Conservation (phyloP, 2,888 invertebrate genomes). For the Sympetrum striolatum region DNA sequence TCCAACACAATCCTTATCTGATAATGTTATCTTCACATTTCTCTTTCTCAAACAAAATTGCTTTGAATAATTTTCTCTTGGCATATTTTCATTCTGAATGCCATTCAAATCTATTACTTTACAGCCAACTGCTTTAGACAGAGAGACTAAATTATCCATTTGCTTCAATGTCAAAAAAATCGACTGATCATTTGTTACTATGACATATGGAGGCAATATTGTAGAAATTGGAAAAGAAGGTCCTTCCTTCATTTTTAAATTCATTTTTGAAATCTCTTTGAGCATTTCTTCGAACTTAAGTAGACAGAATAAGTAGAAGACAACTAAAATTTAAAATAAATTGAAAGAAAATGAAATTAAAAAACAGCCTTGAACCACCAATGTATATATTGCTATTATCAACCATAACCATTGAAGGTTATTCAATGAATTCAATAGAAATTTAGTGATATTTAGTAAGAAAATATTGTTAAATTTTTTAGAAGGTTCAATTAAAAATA, state of each 20-base stretch:
- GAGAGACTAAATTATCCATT: background rate
- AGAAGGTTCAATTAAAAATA: no score
- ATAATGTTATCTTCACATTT: background rate
- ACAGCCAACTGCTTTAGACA: background rate
- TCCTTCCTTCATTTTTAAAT: background rate
- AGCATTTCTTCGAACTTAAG: slow-evolving; percentile 3
- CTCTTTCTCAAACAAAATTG: background rate
- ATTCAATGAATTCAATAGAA: no score
- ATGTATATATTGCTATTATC: no score
- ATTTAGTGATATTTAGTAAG: no score
- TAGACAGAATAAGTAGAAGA: background rate
- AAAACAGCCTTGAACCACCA: background rate
- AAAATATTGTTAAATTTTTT: no score
- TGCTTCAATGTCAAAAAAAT: background rate
- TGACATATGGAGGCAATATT: background rate
- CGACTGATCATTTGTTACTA: background rate
- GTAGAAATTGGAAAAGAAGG: background rate
- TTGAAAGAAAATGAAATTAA: background rate
- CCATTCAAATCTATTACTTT: background rate
- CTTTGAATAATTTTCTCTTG: background rate
- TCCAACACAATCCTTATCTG: background rate
- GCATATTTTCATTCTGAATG: background rate
- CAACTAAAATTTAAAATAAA: background rate
- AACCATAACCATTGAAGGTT: no score
- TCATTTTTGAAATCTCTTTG: background rate